Base-by-base conservation (phyloP, 2,113 vertebrate genomes). In the Labeo rohita region DNA sequence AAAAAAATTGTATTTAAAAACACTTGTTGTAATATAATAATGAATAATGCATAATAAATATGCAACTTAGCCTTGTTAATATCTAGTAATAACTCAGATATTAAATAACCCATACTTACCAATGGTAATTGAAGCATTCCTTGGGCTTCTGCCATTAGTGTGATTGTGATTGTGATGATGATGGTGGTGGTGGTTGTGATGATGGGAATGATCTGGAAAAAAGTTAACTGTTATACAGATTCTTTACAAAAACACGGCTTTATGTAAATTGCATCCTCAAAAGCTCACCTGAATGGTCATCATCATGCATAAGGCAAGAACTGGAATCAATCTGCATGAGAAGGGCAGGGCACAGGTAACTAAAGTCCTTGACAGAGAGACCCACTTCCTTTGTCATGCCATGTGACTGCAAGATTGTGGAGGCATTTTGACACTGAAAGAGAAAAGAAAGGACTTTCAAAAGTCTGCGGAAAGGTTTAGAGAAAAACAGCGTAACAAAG, bases 261-360 rank as follows among this genome's bases (percentile, higher is more conserved):
- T 36, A 7, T 21, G 12, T 21, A 6, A 47, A 13, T 39, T 16
- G 52, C 39, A 86, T 66, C 3, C 7, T 23, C 59, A 15, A n/a
- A 7, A 54, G 16, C 83, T 52, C n/a, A 86, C 81, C 85, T 80
- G 85, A 75, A n/a, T 85, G 28, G 66, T 91, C 92, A 0, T 91
- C 88, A 39, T 91, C 89, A 88, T 97, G 96, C 80, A 93, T 85
- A 87, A 98, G 85, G 91, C 98, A 99, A 23, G 95, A 95, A 7
- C 95, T 94, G 16, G 92, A 90, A 61, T 98, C 97, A 0, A 99
- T 98, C 93, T 99, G 98, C 90, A 96, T 94, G 89, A 99, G 95
- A 56, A 99, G 97, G 63, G 97, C 97, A 63, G 98, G 98, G 66
- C 98, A 99, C 63, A 99, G 95, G 87, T 94, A 96, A 91, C 94